Base-by-base conservation (phyloP, 1,140 invertebrate species). In the Solen grandis region DNA sequence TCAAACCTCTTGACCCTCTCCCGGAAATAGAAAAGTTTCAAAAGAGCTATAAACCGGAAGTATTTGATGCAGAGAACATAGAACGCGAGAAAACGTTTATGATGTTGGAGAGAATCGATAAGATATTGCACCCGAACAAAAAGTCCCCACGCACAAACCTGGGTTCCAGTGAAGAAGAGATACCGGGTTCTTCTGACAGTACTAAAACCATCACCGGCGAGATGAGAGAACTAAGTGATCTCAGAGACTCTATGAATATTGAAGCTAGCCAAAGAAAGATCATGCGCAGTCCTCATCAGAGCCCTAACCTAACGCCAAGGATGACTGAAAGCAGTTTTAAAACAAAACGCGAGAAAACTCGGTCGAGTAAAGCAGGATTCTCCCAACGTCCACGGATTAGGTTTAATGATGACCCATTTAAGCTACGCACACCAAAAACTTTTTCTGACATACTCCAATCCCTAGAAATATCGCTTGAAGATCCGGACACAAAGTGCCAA, bases 71-170 rank as follows among this genome's bases (percentile, higher is more conserved):
- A 22, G 77, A 80, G 73, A 73, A 62, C 29, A 80, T 80, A 36
- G 77, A 80, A 65, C 77, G 77, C 3, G 77, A 80, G 46, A 80
- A 80, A 36, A 80, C 77, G 36, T 80, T 80, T 35, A 72, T 80
- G 68, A 80, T 80, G 77, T 65, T 80, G 41, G 77, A 80, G 38
- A 60, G 77, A 29, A 80, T 80, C 55, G 77, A 80, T 14, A 72
- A 59, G 46, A 80, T 80, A 65, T 31, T 80, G 0, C 77, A 80
- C 46, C 77, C 77, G 35, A 80, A 80, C 57, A 60, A 65, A 50
- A 72, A 66, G 27, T 52, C 68, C 0, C 69, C 69, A n/a, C 38
- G 35, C 29, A 62, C 66, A 3, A 35, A 54, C 5, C 8, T 80
- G 3, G 77, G 77, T 10, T 80, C 77, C 10, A 80, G 77, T 41